Percentiles rank a stretch among this genome's conserved stretches.
Conservation (phyloP, 2,797 vertebrate genomes). For the Eidolon dupreanum region DNA sequence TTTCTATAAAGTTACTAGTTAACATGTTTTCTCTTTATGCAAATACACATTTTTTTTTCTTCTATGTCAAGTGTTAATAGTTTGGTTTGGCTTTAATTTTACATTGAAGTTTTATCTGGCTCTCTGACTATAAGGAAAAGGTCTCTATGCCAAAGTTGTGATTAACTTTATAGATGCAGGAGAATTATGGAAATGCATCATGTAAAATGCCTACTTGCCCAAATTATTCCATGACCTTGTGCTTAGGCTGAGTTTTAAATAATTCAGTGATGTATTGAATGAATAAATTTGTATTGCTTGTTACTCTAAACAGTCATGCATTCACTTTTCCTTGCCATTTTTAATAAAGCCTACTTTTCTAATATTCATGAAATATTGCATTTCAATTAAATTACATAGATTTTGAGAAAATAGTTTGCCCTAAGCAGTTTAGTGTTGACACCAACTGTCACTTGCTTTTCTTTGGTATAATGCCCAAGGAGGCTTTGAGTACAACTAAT, state of each 20-base stretch:
- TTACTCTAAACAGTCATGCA: conserved; percentile 88
- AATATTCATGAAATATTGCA: conserved; percentile 90
- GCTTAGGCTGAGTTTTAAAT: conserved; percentile 89
- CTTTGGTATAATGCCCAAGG: conserved; percentile 79
- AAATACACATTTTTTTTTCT: conserved; percentile 32
- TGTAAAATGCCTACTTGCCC: conserved; percentile 86
- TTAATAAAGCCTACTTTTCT: conserved; percentile 88
- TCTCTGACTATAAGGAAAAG: conserved; percentile 76
- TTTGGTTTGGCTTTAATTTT: conserved; percentile 75
- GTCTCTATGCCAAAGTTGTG: conserved; percentile 83
- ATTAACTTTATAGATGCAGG: conserved; percentile 88
- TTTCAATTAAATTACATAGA: conserved; percentile 89
- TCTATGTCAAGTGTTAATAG: conserved; percentile 52
- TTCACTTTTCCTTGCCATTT: conserved; percentile 88
- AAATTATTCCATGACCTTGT: conserved; percentile 90
- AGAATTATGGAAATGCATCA: conserved; percentile 89
- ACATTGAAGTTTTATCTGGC: conserved; percentile 78
- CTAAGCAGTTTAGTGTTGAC: conserved; percentile 89
- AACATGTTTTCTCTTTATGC: not conserved
- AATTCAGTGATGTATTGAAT: conserved; percentile 89
- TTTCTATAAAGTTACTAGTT: not conserved
- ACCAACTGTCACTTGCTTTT: conserved; percentile 87
- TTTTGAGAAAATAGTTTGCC: conserved; percentile 86
- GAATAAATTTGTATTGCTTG: conserved; percentile 90
- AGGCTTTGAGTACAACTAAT: conserved; percentile 77